Base-by-base conservation (phyloP, 2,797 vertebrate species). In the Cuculus canorus region DNA sequence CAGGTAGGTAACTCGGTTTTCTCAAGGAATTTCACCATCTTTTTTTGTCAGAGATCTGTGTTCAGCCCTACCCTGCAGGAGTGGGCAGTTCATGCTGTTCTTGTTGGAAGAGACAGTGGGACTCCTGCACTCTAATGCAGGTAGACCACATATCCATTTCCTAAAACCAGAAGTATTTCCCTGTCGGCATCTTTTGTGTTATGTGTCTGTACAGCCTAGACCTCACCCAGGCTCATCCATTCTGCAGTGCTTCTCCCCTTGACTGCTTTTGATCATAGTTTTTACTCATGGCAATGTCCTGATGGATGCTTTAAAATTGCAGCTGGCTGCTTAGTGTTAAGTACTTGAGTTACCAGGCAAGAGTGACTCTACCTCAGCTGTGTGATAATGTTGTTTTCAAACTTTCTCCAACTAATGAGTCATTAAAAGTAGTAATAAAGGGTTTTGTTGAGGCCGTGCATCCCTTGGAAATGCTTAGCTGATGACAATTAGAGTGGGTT, bases 371-470 rank as follows among this genome's bases (percentile, higher is more conserved):
- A 4, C 37, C 76, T 85, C 25, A 90, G 37, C 48, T 90, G 19
- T 43, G 39, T 48, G 14, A n/a, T 90, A 30, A 43, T 87, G 35
- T 9, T 84, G 30, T 93, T 78, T 84, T 72, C 76, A 93, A 95
- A 87, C 56, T 87, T 88, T 50, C 65, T 93, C 82, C 85, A 88
- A 80, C 80, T 88, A 63, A 57, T 37, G 78, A 93, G 61, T 88
- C 19, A 2, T 95, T 94, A 84, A 61, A 92, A 95, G 70, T 72
- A 93, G 54, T 88, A 96, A 89, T 92, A 92, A 92, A 92, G 50
- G 71, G 73, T 32, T 82, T 92, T 57, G 16, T 68, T 82, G 28
- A 48, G 64, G 37, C 57, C 27, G n/a, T 32, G 3, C 48, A 12
- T 92, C 70, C 60, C 90, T 72, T 18, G 60, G 85, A 85, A 94